Evolutionary conservation across 2,888 invertebrate genomes (phyloP).

Genomic region (Rhabditophanes sp.): DNA sequence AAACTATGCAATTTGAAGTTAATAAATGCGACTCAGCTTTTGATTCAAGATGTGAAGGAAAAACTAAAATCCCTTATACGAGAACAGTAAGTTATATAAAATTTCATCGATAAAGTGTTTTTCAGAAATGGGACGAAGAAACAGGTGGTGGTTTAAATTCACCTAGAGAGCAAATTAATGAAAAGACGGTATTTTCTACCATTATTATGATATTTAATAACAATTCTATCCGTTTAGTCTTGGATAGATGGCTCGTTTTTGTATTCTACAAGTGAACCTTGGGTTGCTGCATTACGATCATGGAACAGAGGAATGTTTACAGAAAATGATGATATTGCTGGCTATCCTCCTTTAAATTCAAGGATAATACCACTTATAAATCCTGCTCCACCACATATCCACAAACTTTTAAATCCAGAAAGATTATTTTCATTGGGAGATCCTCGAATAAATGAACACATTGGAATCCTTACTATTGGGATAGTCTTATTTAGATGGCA

Average conservation of each 20-base stretch:
- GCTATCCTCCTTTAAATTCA: slow-evolving; percentile 57
- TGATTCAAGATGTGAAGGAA: slow-evolving; percentile 73
- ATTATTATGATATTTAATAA: no score
- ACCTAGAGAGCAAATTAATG: slow-evolving; percentile 75
- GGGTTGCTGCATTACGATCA: slow-evolving; percentile 84
- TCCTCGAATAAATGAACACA: slow-evolving; percentile 88
- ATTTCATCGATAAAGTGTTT: neutral
- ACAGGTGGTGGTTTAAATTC: slow-evolving; percentile 92
- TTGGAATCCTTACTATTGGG: slow-evolving; percentile 77
- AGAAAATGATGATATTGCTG: slow-evolving; percentile 47
- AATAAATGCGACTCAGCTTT: slow-evolving; percentile 80
- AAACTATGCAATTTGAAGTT: slow-evolving; percentile 82
- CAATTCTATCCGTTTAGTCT: no score
- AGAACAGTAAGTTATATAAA: neutral
- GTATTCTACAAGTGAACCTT: slow-evolving; percentile 90
- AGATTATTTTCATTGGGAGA: no score
- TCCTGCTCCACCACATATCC: slow-evolving; percentile 77
- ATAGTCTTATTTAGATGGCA: slow-evolving; percentile 88
- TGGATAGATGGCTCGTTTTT: slow-evolving; percentile 98
- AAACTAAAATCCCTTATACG: slow-evolving; percentile 76
- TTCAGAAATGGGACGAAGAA: slow-evolving; percentile 56
- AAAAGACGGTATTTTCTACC: no score
- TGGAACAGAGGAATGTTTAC: slow-evolving; percentile 75
- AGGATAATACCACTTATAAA: slow-evolving; percentile 83
- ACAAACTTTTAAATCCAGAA: slow-evolving; percentile 73